phyloP scores from a whole-genome alignment of 2,888 invertebrate genomes.

The Rhaphigaster nebulosa region DNA sequence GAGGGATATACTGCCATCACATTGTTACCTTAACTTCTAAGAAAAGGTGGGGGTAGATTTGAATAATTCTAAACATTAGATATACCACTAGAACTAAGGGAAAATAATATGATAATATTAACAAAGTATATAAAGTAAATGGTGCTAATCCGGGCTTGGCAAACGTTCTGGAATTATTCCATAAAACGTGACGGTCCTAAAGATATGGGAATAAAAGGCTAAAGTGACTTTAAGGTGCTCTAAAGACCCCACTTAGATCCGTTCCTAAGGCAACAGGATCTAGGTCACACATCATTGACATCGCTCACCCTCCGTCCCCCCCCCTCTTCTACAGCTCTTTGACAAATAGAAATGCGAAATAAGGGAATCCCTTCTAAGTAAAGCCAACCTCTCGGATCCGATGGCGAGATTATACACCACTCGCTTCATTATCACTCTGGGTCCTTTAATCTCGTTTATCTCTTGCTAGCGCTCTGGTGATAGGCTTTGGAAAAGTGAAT shows the following conservation, averaged over 20 bases:
- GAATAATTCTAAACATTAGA: not conserved
- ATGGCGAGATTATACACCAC: conserved; percentile 26
- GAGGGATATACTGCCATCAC: no score
- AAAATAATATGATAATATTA: not conserved
- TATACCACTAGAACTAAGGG: not conserved
- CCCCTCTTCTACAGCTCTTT: not conserved
- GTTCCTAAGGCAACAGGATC: conserved; percentile 38
- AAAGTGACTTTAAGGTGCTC: not conserved
- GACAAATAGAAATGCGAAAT: conserved; percentile 35
- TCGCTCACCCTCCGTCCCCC: not conserved
- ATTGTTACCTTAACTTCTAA: not conserved
- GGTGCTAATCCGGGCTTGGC: not conserved
- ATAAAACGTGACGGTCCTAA: not conserved
- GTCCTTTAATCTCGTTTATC: not conserved
- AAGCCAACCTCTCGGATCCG: not conserved
- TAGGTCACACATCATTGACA: conserved; percentile 43
- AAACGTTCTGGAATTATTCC: not conserved
- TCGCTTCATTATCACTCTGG: not conserved
- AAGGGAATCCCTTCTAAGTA: not conserved
- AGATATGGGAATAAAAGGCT: conserved; percentile 16
- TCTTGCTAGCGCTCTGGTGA: not conserved
- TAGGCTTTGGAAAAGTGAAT: not conserved
- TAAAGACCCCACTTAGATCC: conserved; percentile 13
- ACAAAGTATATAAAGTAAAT: not conserved
- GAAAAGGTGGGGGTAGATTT: not conserved